Percentiles rank a stretch among this genome's conserved stretches.
phyloP scores from a whole-genome alignment of 2,888 invertebrate species.

The Hypomecis atomaria region DNA sequence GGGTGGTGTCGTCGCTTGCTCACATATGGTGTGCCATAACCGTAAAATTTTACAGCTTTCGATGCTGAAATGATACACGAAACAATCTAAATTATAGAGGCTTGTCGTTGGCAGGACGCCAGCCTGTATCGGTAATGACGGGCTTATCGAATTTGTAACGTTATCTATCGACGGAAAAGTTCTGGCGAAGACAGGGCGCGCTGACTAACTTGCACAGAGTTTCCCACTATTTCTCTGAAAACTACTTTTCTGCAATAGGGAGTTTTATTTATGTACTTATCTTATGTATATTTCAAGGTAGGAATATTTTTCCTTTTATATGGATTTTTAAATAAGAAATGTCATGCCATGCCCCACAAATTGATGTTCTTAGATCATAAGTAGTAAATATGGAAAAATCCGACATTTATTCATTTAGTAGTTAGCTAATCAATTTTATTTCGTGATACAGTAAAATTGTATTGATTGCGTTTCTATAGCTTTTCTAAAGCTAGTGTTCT shows the following conservation, averaged over 20 bases:
- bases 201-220: conserved; percentile 7
- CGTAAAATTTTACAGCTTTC: conserved; percentile 82
- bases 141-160: conserved; percentile 72
- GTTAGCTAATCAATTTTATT: no score
- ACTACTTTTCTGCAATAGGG: conserved; percentile 3
- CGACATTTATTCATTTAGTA: no score
- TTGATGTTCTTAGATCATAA: no score
- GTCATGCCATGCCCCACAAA: no score
- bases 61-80: conserved; percentile 83
- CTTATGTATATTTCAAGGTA: background rate
- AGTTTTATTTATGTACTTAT: conserved; percentile 13
- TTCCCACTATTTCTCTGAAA: conserved; percentile 6
- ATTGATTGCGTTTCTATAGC: no score
- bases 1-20: conserved; percentile 51
- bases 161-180: conserved; percentile 54
- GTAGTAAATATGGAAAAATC: no score
- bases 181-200: conserved; percentile 30
- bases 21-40: conserved; percentile 76
- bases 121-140: conserved; percentile 73
- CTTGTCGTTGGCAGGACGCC: conserved; percentile 72
- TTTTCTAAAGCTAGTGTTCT: no score
- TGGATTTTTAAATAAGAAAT: no score
- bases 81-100: conserved; percentile 81
- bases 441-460: no score
- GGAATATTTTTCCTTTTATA: no score